Base-by-base conservation (phyloP, 2,797 vertebrate genomes). In the Aldrovandia affinis region DNA sequence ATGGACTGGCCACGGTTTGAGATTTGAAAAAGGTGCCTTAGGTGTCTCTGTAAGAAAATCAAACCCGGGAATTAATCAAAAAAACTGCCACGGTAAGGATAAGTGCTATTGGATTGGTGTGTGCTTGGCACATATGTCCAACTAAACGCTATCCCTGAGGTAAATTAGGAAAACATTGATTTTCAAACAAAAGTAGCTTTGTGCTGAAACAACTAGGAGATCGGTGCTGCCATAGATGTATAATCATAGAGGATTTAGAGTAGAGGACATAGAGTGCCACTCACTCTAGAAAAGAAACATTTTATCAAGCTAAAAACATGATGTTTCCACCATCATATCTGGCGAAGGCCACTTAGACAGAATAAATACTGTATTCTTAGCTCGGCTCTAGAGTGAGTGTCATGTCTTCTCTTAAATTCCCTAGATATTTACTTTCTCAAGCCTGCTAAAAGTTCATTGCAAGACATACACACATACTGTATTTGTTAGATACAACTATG, bases 301-400 rank as follows among this genome's bases (percentile, higher is more conserved):
- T 63, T 65, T 70, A 15, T 39, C 15, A 36, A 70, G 68, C 68
- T 36, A 39, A 70, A 39, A 20, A 36, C 68, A 39, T 68, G 63
- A 61, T 61, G 59, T 9, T 61, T 68, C 63, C 28, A 68, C 63
- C 28, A 68, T 70, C 68, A 70, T 39, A 70, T 70, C 33, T 70
- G 15, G 20, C 8, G 7, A 70, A 36, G 68, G 68, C 18, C 33
- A 14, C 33, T 70, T 70, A 15, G 33, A 70, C 18, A 39, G 7
- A 15, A 70, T 15, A 70, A 39, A 70, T 39, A 12, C 63, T 65
- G 14, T 30, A 4, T 70, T 70, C 47, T 70, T 15, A 36, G 20
- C 30, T 36, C 20, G n/a, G n/a, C 28, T 65, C 61, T 28, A 30
- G 61, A 65, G 61, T 33, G 61, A 9, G 59, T 0, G 61, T 9